Evolutionary conservation across 1,140 invertebrate genomes (phyloP), one percentile per base, ranked within the genome.

Genomic region (Hylaeus volcanicus): DNA sequence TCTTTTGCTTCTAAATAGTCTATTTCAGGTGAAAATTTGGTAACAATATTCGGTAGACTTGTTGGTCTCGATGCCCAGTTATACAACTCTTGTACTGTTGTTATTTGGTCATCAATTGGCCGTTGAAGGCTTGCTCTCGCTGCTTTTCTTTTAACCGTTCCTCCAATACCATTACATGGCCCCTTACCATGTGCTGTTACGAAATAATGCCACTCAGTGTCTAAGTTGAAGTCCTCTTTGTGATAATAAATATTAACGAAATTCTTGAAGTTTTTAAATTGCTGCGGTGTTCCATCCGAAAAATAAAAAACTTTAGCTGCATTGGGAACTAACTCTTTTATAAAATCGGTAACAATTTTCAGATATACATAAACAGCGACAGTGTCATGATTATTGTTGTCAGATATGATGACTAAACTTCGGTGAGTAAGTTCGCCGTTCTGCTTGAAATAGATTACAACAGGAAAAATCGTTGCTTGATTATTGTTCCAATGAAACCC

Each of bases 401-500:
- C 53, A 5, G 39, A 58, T 14, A 58, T 71, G 11, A 71, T 56
- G 9, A 56, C 51, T 26, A 71, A 56, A 58, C 69, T 56, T 56
- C n/a, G 53, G 9, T 56, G 48, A 8, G 3, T 37, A 8, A 71
- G 14, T 43, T 26, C 26, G 12, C 43, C 14, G 41, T 15, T n/a
- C 12, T 48, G 4, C 8, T 51, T 68, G 41, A 43, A 75, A 66
- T 75, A 75, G 5, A 66, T 56, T 41, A 75, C 64, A 9, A 66
- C 11, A 4, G 74, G 61, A 56, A 15, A 56, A 15, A 66, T 55
- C 3, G 74, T 75, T 26, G 53, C 74, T 56, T 75, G 74, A 43
- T 66, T 56, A 66, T 75, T 75, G 55, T 75, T 75, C 74, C 74
- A 65, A 43, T 75, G 53, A 15, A 75, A 75, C 66, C 74, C 74